phyloP scores from a whole-genome alignment of 2,797 vertebrate species.

The Sebastes melanostomus region DNA sequence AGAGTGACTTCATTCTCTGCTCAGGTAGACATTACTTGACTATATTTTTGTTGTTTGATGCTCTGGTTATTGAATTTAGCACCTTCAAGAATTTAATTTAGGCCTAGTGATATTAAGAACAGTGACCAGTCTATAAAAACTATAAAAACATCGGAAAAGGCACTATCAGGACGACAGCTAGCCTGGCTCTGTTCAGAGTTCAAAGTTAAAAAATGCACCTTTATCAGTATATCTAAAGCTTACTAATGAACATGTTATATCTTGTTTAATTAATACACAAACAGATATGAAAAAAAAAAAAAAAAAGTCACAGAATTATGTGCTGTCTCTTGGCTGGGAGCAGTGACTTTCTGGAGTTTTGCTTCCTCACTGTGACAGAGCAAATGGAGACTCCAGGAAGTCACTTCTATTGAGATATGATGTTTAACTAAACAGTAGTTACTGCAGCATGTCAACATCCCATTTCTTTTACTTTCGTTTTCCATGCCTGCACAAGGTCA shows the following conservation, averaged over 20 bases:
- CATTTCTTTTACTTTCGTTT: background rate
- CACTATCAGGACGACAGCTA: background rate
- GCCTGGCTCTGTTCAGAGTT: background rate
- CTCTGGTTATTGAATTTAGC: too few relatives aligned
- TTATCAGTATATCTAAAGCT: too few relatives aligned
- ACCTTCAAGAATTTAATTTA: too few relatives aligned
- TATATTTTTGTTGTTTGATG: too few relatives aligned
- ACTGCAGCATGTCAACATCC: background rate
- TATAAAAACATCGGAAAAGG: background rate
- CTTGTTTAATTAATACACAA: background rate
- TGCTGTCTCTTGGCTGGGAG: background rate
- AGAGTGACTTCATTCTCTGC: too few relatives aligned
- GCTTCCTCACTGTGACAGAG: background rate
- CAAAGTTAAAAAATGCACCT: background rate
- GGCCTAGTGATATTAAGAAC: too few relatives aligned
- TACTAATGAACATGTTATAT: background rate
- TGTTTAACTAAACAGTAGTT: background rate
- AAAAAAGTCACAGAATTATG: background rate
- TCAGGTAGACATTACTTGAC: too few relatives aligned
- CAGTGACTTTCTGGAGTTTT: background rate
- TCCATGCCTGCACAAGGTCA: background rate
- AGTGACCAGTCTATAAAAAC: background rate
- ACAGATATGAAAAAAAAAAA: background rate
- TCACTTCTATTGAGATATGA: background rate
- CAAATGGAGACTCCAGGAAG: background rate